Percentiles rank a stretch among this genome's conserved stretches.
These are phyloP conservation scores for Crepidodera aurea DNA, from an alignment of 2,888 invertebrate genomes.

Conservation along the genomic window DNA sequence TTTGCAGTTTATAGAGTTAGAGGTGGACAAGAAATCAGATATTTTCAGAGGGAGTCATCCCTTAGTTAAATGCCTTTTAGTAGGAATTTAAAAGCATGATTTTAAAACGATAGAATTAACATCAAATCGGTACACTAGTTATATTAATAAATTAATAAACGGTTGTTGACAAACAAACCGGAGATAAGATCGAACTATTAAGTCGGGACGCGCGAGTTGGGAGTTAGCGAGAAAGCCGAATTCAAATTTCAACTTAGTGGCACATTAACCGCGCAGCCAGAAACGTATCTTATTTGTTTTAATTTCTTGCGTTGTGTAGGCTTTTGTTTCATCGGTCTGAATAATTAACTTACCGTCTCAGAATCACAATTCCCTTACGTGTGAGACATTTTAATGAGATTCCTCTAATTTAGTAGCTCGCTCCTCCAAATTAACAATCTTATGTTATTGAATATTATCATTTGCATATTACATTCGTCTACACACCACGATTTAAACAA, in stretches of 20 bases:
- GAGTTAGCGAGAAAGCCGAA: background rate
- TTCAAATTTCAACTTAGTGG: slow-evolving; percentile 28
- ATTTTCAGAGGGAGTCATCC: too few species aligned
- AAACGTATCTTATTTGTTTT: slow-evolving; percentile 54
- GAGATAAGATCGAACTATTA: slow-evolving; percentile 22
- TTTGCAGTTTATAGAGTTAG: too few species aligned
- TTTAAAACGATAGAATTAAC: too few species aligned
- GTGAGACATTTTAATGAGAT: slow-evolving; percentile 57
- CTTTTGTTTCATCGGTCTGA: slow-evolving; percentile 55
- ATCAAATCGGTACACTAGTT: too few species aligned
- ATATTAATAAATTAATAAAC: slow-evolving; percentile 6
- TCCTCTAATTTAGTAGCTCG: slow-evolving; percentile 49
- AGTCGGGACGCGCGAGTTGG: slow-evolving; percentile 9
- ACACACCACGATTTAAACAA: background rate
- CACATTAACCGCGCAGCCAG: slow-evolving; percentile 45
- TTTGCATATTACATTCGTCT: slow-evolving; percentile 16
- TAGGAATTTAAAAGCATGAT: too few species aligned
- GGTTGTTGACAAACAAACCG: slow-evolving; percentile 20
- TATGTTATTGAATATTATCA: slow-evolving; percentile 49
- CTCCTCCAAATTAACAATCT: slow-evolving; percentile 51
- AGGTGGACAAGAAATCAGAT: too few species aligned
- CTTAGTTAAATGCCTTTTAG: too few species aligned
- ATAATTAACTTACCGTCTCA: slow-evolving; percentile 60
- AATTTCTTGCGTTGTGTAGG: slow-evolving; percentile 56
- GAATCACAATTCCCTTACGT: slow-evolving; percentile 62